A percentile compares a stretch with the other conserved stretches of the same genome.
These are phyloP conservation scores for Candoia aspera DNA, from an alignment of 2,113 vertebrate species.

Conservation along the genomic window DNA sequence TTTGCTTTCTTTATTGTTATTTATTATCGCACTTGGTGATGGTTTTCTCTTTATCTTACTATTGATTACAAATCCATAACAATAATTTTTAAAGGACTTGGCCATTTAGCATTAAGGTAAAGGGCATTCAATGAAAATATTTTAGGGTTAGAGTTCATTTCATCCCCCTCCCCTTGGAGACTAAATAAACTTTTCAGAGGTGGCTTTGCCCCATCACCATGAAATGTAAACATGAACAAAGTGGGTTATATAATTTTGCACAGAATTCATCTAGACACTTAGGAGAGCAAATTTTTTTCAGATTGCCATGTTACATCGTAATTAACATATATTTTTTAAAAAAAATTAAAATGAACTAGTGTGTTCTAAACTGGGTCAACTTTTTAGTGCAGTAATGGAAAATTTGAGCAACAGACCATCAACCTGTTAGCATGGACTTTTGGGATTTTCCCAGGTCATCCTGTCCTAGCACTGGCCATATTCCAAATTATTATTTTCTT, in stretches of 20 bases:
- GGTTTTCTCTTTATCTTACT: neutral
- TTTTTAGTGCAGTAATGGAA: neutral
- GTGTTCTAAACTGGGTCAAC: neutral
- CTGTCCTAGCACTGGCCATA: neutral
- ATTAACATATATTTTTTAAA: neutral
- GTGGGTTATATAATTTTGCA: neutral
- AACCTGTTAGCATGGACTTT: neutral
- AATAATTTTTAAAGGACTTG: neutral
- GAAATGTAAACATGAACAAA: neutral
- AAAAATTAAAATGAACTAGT: neutral
- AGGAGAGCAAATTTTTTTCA: neutral
- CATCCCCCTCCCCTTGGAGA: neutral
- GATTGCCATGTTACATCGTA: neutral
- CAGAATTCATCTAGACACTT: neutral
- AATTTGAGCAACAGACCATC: neutral
- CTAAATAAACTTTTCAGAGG: neutral
- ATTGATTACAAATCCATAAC: neutral
- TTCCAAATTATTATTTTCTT: neutral
- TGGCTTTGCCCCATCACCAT: neutral
- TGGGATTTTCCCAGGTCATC: neutral
- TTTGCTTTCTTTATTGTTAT: neutral
- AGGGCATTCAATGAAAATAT: neutral
- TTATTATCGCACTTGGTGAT: neutral
- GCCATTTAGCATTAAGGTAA: neutral
- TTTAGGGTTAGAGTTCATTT: neutral